Evolutionary conservation across 2,797 vertebrate genomes (phyloP).

Genomic region (Malacoraja senta): DNA sequence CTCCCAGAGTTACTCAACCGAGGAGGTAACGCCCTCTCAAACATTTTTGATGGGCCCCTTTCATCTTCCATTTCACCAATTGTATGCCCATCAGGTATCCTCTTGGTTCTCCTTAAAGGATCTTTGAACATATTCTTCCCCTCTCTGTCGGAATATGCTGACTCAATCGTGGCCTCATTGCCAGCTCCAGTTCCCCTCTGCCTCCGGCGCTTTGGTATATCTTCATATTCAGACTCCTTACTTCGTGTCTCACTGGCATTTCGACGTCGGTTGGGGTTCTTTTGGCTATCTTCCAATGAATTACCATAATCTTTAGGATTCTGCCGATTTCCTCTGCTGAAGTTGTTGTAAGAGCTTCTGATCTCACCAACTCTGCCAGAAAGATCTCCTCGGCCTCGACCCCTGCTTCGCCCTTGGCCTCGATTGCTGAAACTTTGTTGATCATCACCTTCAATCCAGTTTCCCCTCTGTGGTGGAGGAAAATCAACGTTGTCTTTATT

Average conservation of each 20-base stretch:
- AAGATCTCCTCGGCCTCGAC: constrained; percentile 82
- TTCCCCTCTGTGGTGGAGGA: constrained; percentile 75
- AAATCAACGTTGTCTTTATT: constrained; percentile 62
- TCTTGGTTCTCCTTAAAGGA: constrained; percentile 83
- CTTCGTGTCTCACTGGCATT: constrained; percentile 92
- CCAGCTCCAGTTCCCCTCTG: constrained; percentile 78
- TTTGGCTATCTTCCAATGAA: constrained; percentile 72
- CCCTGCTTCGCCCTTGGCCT: constrained; percentile 71
- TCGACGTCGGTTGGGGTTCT: constrained; percentile 77
- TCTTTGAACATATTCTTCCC: constrained; percentile 67
- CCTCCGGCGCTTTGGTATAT: constrained; percentile 86
- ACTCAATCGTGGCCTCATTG: constrained; percentile 57
- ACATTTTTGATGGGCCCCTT: constrained; percentile 63
- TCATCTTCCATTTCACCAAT: constrained; percentile 66
- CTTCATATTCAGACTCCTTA: constrained; percentile 89
- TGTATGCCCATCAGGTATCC: constrained; percentile 73
- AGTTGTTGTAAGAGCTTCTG: constrained; percentile 55
- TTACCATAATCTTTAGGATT: constrained; percentile 71
- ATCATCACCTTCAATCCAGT: constrained; percentile 97
- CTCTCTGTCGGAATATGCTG: constrained; percentile 54
- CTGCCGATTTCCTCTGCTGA: constrained; percentile 58
- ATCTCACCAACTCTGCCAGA: constrained; percentile 51
- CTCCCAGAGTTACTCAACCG: constrained; percentile 78
- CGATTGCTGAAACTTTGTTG: constrained; percentile 87
- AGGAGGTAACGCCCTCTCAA: constrained; percentile 78